Base-by-base conservation (phyloP, 2,113 vertebrate species). In the Globicephala melas region DNA sequence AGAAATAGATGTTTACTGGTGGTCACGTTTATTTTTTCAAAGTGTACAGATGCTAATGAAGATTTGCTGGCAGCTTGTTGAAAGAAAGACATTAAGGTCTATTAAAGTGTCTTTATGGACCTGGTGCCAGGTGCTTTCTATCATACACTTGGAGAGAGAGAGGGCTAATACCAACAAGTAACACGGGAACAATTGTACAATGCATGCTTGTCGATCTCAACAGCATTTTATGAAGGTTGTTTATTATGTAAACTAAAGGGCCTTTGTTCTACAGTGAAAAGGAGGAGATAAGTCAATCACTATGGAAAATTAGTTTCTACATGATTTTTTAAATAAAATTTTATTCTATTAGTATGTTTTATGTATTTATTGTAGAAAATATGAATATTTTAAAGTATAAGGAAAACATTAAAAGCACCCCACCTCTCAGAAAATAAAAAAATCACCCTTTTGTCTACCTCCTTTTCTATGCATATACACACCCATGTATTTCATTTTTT, bases 251-350 rank as follows among this genome's bases (percentile, higher is more conserved):
- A 94, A 86, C 31, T 21, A 41, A 83, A 89, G 21, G 28, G 33
- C 17, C 2, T 65, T 58, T 60, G 9, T 80, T 86, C 62, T 83
- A n/a, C 1, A 80, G 53, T 60, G 87, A 65, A 87, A 95, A 80
- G n/a, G 4, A 93, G 25, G 26, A 90, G 65, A 21, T 65, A 63
- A 36, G 44, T 67, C 8, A 25, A 12, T 81, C 76, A 68, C 25
- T 58, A 15, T 47, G n/a, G 67, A 92, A 94, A 93, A 74, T 23
- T 63, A 55, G 36, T 90, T 92, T 96, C 47, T 97, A 77, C 77
- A 18, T 84, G 3, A 80, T 85, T 91, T 94, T 47, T 31, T 18
- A 74, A 83, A 55, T 47, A 81, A 67, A 95, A 79, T 79, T 65
- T 53, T 60, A 86, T 33, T 96, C 18, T 93, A 70, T 36, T 86